Base-by-base conservation (phyloP, 2,113 vertebrate species). In the Monopterus albus region DNA sequence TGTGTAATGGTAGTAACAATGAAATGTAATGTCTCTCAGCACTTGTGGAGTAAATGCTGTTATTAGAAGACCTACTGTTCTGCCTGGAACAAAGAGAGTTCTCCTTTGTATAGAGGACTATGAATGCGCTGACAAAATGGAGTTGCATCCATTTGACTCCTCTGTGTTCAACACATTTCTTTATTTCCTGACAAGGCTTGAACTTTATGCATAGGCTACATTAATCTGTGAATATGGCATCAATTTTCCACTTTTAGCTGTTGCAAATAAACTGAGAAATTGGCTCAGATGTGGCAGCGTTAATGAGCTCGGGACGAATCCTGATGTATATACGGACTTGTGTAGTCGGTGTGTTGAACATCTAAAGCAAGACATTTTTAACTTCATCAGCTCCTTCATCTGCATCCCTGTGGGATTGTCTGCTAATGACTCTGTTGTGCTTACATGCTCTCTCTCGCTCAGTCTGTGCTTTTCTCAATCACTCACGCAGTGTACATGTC, bases 361-460 rank as follows among this genome's bases (percentile, higher is more conserved):
- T 67, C 49, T 58, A 46, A 50, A 79, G 21, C 42, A n/a, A 68
- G 39, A 78, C 26, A 42, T 47, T 70, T 70, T 61, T 50, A 76
- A 59, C 62, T 72, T 75, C 33, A 52, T 52, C 61, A 52, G 46
- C 49, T 43, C 57, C 26, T 78, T 68, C 50, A 63, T 85, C 72
- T 67, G 0, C 51, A 35, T 59, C 49, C 63, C 69, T 36, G 57
- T 45, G 65, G 61, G 69, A 31, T 65, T 58, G 47, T 73, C 74
- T 68, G 36, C 26, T 82, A 78, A 79, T 64, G 55, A 76, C 57
- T 58, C 23, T 28, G 18, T 23, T 78, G 58, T 21, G 66, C 63
- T 39, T 42, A 63, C 47, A 43, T 23, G 14, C 25, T 25, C 33
- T 26, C 13, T 23, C 20, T 43, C 7, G 47, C n/a, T n/a, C n/a